Evolutionary conservation across 53 echinoderm and acorn worm genomes (phyloP).

Genomic region (Patiria pectinifera): DNA sequence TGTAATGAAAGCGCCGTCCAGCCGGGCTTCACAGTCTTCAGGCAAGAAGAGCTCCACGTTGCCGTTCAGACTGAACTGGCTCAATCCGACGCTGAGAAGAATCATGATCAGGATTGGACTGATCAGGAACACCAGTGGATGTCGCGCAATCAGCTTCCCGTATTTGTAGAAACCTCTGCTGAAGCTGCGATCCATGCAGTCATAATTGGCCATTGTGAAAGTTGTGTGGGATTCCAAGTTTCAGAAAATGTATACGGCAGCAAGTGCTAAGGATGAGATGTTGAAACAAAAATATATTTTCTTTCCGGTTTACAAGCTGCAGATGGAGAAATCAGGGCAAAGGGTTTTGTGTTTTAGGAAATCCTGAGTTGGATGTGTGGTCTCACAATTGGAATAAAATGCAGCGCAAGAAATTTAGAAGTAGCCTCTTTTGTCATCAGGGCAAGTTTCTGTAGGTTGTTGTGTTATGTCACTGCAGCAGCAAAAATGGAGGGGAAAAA

Average conservation of each 20-base stretch:
- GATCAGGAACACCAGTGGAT: slow-evolving; percentile 83
- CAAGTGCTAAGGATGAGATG: too few species aligned
- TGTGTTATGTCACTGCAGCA: not conserved
- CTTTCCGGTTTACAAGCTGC: too few species aligned
- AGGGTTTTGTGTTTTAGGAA: too few species aligned
- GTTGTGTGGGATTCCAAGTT: not conserved
- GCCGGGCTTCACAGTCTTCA: slow-evolving; percentile 76
- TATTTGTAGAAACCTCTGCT: slow-evolving; percentile 82
- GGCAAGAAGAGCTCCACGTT: slow-evolving; percentile 96
- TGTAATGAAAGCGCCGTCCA: slow-evolving; percentile 63
- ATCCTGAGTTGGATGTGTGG: too few species aligned
- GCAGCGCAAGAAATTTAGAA: too few species aligned
- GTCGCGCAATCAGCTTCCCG: slow-evolving; percentile 77
- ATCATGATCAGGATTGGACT: slow-evolving; percentile 75
- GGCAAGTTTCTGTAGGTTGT: not conserved
- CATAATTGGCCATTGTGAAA: slow-evolving; percentile 69
- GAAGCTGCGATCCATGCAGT: slow-evolving; percentile 82
- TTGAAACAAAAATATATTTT: not conserved
- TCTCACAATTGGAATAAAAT: too few species aligned
- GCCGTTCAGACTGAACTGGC: slow-evolving; percentile 74
- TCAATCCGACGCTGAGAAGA: slow-evolving; percentile 75
- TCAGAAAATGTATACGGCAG: not conserved
- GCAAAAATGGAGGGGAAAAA: too few species aligned
- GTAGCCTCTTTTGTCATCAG: not conserved
- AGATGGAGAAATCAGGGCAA: too few species aligned